phyloP scores from a whole-genome alignment of 2,113 vertebrate species.

The Promerops cafer region DNA sequence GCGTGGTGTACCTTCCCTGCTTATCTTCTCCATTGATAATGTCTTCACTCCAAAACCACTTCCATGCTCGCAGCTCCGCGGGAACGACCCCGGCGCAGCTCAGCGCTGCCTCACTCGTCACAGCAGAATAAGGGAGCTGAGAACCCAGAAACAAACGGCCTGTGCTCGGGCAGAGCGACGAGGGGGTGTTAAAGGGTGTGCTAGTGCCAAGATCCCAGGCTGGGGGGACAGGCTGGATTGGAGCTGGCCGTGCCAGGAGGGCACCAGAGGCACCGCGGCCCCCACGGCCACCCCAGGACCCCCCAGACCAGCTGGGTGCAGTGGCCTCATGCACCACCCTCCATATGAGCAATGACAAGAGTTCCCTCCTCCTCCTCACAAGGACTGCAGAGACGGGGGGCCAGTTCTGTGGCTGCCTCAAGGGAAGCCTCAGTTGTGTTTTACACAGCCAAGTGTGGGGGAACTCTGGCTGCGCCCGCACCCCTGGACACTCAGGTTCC shows the following conservation, averaged over 20 bases:
- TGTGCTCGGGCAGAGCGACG: fast-evolving
- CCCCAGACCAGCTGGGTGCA: background rate
- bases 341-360: too few species aligned
- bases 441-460: fast-evolving
- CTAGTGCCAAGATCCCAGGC: background rate
- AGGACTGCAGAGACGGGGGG: background rate
- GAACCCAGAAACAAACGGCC: background rate
- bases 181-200: background rate
- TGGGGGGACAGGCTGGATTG: fast-evolving
- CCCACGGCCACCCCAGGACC: background rate
- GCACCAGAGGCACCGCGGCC: background rate
- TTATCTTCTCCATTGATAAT: background rate
- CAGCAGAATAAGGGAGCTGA: background rate
- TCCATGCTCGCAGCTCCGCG: background rate
- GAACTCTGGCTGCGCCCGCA: fast-evolving
- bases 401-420: background rate
- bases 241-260: background rate
- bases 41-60: background rate
- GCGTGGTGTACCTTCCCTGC: background rate
- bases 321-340: background rate
- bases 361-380: background rate
- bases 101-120: background rate
- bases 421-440: background rate
- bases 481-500: background rate
- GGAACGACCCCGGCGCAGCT: fast-evolving